Evolutionary conservation across 1,140 invertebrate genomes (phyloP).

Genomic region (Meloidogyne floridensis): DNA sequence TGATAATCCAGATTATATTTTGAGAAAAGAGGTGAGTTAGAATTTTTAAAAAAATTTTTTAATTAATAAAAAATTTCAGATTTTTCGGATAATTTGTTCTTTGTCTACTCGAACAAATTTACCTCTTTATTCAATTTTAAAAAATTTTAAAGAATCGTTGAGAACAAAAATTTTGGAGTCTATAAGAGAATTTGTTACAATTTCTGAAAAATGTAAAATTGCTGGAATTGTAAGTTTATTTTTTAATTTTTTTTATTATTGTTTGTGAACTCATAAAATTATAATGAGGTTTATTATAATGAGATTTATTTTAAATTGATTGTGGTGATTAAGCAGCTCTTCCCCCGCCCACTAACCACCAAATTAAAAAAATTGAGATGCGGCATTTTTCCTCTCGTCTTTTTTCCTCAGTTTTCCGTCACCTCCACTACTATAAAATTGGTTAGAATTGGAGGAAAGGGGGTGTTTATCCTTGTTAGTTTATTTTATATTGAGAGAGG

Average conservation of each 20-base stretch:
- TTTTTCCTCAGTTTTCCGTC: too few relatives aligned
- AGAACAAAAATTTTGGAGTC: constrained; percentile 10
- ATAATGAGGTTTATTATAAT: too few relatives aligned
- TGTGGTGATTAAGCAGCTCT: too few relatives aligned
- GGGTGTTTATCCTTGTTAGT: too few relatives aligned
- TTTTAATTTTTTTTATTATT: background rate
- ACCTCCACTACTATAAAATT: too few relatives aligned
- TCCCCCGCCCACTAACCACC: too few relatives aligned
- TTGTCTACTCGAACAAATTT: background rate
- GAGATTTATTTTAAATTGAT: too few relatives aligned
- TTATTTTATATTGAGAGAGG: too few relatives aligned
- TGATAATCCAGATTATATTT: constrained; percentile 27
- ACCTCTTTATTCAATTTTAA: constrained; percentile 5
- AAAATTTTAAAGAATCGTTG: background rate
- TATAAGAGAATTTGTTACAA: constrained; percentile 25
- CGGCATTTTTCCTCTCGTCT: too few relatives aligned
- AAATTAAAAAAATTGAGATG: too few relatives aligned
- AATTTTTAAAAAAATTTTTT: constrained; percentile 6
- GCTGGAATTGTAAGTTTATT: constrained; percentile 13
- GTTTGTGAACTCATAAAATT: too few relatives aligned
- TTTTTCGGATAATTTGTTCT: constrained; percentile 1
- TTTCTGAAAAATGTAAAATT: constrained; percentile 21
- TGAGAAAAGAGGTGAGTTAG: constrained; percentile 30
- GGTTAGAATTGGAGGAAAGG: too few relatives aligned
- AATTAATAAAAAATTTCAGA: background rate